Conservation (phyloP, 2,888 invertebrate genomes). For the Drosophila borealis region DNA sequence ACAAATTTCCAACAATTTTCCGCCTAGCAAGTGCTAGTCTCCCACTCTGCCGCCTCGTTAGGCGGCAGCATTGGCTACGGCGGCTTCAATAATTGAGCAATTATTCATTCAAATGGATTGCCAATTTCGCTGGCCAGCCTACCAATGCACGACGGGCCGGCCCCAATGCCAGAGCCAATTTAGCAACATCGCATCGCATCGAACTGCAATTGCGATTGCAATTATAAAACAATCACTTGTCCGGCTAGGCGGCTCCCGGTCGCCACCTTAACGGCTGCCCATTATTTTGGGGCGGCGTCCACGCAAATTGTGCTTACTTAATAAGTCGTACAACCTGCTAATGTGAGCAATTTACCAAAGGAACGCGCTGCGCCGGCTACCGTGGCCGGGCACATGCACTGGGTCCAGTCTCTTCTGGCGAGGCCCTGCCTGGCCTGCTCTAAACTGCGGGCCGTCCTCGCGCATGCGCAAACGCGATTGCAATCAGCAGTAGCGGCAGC, state of each 20-base stretch:
- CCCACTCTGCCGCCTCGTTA: conserved; percentile 50
- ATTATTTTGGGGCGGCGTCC: conserved; percentile 81
- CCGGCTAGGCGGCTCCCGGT: conserved; percentile 74
- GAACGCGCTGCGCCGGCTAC: conserved; percentile 65
- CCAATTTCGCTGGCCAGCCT: conserved; percentile 80
- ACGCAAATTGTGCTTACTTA: conserved; percentile 85
- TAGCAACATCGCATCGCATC: conserved; percentile 57
- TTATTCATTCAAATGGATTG: conserved; percentile 84
- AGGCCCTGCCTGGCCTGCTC: conserved; percentile 16
- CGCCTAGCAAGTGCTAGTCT: conserved; percentile 57
- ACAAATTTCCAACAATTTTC: conserved; percentile 72
- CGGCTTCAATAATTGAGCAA: conserved; percentile 83
- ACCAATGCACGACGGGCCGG: conserved; percentile 30
- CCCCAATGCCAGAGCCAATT: conserved; percentile 62
- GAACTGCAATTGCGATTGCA: conserved; percentile 82
- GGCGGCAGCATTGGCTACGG: conserved; percentile 60
- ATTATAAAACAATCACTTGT: conserved; percentile 84
- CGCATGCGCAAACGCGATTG: conserved; percentile 75
- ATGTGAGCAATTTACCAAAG: conserved; percentile 84
- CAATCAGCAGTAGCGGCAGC: conserved; percentile 58
- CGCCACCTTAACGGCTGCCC: conserved; percentile 76
- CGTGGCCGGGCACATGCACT: conserved; percentile 32
- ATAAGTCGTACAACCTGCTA: conserved; percentile 84
- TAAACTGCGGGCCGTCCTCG: conserved; percentile 58
- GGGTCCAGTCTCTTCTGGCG: conserved; percentile 7